phyloP scores from a whole-genome alignment of 2,113 vertebrate genomes.

The Chionis minor region DNA sequence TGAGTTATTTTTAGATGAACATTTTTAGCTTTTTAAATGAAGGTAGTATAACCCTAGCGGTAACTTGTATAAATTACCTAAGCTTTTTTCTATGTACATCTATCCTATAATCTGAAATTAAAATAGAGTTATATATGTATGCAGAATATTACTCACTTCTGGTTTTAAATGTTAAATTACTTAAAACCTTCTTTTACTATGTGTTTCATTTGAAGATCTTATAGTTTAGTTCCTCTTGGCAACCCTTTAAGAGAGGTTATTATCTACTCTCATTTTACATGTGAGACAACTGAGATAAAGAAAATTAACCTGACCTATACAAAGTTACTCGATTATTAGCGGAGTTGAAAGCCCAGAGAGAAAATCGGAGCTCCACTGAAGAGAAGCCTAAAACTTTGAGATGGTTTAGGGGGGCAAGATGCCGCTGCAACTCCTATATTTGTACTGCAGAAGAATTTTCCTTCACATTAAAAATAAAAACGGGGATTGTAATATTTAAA shows the following conservation, averaged over 20 bases:
- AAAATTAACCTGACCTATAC: not conserved
- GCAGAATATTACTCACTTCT: not conserved
- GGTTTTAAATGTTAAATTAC: not conserved
- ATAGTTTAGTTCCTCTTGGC: not conserved
- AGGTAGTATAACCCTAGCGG: not conserved
- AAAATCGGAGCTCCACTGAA: not conserved
- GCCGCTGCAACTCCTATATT: not conserved
- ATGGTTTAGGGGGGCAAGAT: not conserved
- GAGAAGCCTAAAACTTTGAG: not conserved
- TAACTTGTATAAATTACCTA: not conserved
- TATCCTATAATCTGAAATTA: not conserved
- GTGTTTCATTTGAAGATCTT: conserved; percentile 26
- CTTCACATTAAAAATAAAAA: not conserved
- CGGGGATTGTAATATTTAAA: not conserved
- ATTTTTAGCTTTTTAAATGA: not conserved
- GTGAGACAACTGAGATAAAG: not conserved
- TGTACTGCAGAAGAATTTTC: not conserved
- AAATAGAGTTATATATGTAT: not conserved
- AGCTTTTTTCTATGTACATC: not conserved
- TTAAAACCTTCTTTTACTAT: not conserved
- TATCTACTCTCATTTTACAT: not conserved
- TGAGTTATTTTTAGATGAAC: not conserved
- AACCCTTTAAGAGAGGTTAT: not conserved
- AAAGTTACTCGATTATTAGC: not conserved
- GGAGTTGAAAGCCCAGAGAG: not conserved